phyloP scores from a whole-genome alignment of 2,888 invertebrate genomes.

The Noctua janthe region DNA sequence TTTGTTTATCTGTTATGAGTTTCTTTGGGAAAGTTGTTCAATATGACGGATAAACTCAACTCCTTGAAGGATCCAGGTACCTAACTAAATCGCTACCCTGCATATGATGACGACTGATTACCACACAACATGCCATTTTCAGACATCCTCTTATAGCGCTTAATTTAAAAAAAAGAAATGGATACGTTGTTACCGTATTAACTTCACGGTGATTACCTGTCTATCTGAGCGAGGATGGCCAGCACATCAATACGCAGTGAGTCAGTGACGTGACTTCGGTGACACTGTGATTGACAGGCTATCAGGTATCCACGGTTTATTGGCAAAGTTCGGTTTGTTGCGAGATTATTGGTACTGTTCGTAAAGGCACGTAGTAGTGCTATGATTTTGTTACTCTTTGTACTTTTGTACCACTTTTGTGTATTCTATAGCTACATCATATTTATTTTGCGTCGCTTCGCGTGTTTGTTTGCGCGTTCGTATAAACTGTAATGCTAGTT shows the following conservation, averaged over 20 bases:
- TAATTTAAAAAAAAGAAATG: neutral
- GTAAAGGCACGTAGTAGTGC: neutral
- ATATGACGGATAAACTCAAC: neutral
- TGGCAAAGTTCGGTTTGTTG: slow-evolving; percentile 19
- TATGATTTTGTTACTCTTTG: neutral
- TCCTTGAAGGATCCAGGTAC: neutral
- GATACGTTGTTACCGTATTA: neutral
- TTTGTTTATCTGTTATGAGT: neutral
- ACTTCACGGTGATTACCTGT: slow-evolving; percentile 48
- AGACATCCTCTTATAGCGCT: neutral
- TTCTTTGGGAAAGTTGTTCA: neutral
- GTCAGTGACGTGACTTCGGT: slow-evolving; percentile 33
- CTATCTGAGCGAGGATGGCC: slow-evolving; percentile 26
- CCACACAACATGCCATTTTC: neutral
- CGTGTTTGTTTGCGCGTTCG: neutral
- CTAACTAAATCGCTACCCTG: neutral
- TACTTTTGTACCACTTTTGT: neutral
- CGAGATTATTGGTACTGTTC: neutral
- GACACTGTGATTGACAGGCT: slow-evolving; percentile 34
- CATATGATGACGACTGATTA: neutral
- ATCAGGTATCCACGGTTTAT: slow-evolving; percentile 8
- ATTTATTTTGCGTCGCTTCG: neutral
- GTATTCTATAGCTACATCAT: neutral
- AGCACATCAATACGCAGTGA: slow-evolving; percentile 12
- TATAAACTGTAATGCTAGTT: neutral